Evolutionary conservation across 2,113 vertebrate genomes (phyloP).

Genomic region (Microcebus jonahi): DNA sequence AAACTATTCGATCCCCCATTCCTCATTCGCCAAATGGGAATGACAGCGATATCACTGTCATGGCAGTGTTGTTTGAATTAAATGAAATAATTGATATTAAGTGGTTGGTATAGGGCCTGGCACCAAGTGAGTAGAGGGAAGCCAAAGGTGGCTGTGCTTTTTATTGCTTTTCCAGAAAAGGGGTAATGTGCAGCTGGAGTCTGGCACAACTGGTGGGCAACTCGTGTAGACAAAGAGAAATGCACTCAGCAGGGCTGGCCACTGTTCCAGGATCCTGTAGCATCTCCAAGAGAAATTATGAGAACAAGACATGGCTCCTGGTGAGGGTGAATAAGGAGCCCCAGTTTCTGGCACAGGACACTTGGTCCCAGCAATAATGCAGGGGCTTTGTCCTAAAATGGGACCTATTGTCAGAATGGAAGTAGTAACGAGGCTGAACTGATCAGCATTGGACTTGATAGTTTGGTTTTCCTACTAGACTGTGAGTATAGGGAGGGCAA

Average conservation of each 20-base stretch:
- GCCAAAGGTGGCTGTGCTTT: background rate
- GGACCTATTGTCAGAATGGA: background rate
- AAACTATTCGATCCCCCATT: background rate
- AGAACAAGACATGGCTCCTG: background rate
- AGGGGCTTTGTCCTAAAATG: background rate
- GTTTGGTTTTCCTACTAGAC: background rate
- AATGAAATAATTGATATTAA: background rate
- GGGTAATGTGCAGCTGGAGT: background rate
- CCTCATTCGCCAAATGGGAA: background rate
- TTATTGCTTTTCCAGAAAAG: constrained; percentile 12
- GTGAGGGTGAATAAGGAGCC: background rate
- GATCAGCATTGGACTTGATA: background rate
- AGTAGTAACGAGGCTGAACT: background rate
- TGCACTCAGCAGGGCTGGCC: background rate
- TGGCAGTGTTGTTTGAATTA: background rate
- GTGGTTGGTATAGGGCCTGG: background rate
- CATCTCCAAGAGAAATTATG: background rate
- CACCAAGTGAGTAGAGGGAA: background rate
- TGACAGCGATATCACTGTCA: background rate
- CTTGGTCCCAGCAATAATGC: background rate
- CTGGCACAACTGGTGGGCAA: background rate
- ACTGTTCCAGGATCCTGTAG: background rate
- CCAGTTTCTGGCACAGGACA: background rate
- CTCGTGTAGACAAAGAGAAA: background rate
- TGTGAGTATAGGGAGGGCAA: background rate